A percentile compares a stretch with the other conserved stretches of the same genome.
Evolutionary conservation across 2,797 vertebrate genomes (phyloP).

Genomic region (Serranus cabrilla): DNA sequence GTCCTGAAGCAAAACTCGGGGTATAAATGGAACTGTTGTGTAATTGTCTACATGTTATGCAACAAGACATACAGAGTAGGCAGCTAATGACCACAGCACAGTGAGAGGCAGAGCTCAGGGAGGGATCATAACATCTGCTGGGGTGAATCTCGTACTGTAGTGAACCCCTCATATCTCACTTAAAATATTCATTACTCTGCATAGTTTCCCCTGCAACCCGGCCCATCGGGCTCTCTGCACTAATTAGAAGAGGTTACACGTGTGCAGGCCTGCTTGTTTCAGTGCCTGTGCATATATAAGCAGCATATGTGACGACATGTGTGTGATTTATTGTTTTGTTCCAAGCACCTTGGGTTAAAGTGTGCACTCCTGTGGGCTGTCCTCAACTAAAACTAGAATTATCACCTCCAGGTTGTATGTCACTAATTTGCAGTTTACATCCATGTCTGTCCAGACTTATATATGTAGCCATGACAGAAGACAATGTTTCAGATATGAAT

Average conservation of each 20-base stretch:
- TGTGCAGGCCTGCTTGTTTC: slow-evolving; percentile 38
- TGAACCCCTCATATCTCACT: slow-evolving; percentile 38
- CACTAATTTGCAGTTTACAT: too few relatives aligned
- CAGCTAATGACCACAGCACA: slow-evolving; percentile 71
- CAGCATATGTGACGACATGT: neutral
- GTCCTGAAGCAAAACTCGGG: slow-evolving; percentile 58
- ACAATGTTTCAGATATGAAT: too few relatives aligned
- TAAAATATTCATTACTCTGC: slow-evolving; percentile 64
- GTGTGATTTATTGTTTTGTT: neutral
- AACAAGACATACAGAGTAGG: slow-evolving; percentile 59
- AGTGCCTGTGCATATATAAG: slow-evolving; percentile 11
- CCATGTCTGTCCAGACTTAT: too few relatives aligned
- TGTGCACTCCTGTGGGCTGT: neutral
- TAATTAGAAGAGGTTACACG: slow-evolving; percentile 59
- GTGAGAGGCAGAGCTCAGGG: slow-evolving; percentile 44
- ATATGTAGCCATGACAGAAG: too few relatives aligned
- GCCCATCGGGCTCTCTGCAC: slow-evolving; percentile 45
- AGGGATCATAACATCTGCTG: slow-evolving; percentile 67
- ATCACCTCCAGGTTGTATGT: too few relatives aligned
- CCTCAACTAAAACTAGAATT: neutral
- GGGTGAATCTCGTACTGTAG: slow-evolving; percentile 41
- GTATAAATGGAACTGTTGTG: slow-evolving; percentile 77
- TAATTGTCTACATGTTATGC: slow-evolving; percentile 80
- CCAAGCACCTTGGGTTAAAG: neutral
- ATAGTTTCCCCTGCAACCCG: slow-evolving; percentile 21